Evolutionary conservation across 2,888 invertebrate genomes (phyloP).

Genomic region (Acronicta aceris): DNA sequence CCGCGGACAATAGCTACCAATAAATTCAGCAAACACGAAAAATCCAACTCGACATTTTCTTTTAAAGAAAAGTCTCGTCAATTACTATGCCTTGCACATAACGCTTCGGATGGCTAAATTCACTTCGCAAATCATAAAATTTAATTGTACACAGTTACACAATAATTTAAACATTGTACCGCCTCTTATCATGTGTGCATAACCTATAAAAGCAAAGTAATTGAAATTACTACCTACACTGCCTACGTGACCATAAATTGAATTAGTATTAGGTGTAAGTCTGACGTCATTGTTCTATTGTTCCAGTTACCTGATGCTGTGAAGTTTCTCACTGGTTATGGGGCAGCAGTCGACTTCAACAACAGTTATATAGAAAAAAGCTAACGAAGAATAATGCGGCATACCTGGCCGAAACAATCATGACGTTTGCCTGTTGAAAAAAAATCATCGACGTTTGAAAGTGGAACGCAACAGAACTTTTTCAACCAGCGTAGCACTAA

Average conservation of each 20-base stretch:
- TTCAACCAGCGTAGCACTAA: conserved; percentile 47
- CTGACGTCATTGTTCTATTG: conserved; percentile 74
- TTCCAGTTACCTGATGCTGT: conserved; percentile 83
- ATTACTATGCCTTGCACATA: conserved; percentile 9
- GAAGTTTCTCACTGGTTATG: conserved; percentile 82
- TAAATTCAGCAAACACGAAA: neutral
- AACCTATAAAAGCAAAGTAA: conserved; percentile 45
- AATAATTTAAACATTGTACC: conserved; percentile 31
- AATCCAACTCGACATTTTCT: neutral
- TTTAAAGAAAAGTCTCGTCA: conserved; percentile 9
- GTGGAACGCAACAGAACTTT: conserved; percentile 52
- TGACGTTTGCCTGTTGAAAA: conserved; percentile 67
- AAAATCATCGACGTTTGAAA: conserved; percentile 53
- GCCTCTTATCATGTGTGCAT: conserved; percentile 37
- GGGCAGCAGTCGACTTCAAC: conserved; percentile 81
- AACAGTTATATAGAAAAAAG: conserved; percentile 54
- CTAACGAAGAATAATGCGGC: conserved; percentile 57
- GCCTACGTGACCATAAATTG: conserved; percentile 59
- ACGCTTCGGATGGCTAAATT: conserved; percentile 6
- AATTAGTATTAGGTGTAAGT: conserved; percentile 54
- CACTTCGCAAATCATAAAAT: conserved; percentile 21
- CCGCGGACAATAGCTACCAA: too few species aligned
- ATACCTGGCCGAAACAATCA: conserved; percentile 66
- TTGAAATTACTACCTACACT: conserved; percentile 45
- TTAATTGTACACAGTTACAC: conserved; percentile 35